These are phyloP conservation scores for Cliona cf. orientalis DNA, from an alignment of 37 sponge, comb jelly and placozoan species.

Conservation along the genomic window DNA sequence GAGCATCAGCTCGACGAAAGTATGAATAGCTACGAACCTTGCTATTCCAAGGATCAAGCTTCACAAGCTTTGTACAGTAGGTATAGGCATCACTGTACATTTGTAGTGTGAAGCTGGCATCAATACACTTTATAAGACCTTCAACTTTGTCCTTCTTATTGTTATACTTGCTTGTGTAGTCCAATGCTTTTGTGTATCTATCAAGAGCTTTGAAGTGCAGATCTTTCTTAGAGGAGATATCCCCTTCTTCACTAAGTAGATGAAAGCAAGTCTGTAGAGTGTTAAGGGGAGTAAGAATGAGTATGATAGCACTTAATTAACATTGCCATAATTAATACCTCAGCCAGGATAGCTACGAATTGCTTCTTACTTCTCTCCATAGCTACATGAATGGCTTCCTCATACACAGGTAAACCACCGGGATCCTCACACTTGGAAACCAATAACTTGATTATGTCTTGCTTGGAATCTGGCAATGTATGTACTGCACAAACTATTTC, in stretches of 20 bases:
- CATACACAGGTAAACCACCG: neutral
- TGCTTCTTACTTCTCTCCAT: neutral
- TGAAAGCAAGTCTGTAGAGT: neutral
- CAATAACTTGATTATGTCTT: neutral
- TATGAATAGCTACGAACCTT: constrained; percentile 50
- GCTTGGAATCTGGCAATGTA: neutral
- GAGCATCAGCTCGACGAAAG: constrained; percentile 42
- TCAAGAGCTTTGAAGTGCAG: constrained; percentile 26
- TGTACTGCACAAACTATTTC: neutral
- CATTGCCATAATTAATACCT: too few species aligned
- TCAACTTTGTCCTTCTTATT: constrained; percentile 16
- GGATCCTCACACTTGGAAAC: neutral
- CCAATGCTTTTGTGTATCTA: constrained; percentile 34
- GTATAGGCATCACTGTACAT: constrained; percentile 44
- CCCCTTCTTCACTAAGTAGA: constrained; percentile 18
- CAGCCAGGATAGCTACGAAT: constrained; percentile 2
- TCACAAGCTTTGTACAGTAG: constrained; percentile 21
- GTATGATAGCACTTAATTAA: too few species aligned
- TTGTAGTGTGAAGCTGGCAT: constrained; percentile 35
- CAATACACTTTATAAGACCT: constrained; percentile 41
- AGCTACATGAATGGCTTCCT: neutral
- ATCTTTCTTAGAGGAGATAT: neutral
- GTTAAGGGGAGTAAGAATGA: neutral
- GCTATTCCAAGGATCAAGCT: constrained; percentile 16
- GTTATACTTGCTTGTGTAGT: neutral